Conservation (phyloP, 2,113 vertebrate genomes). For the Hiodon alosoides region DNA sequence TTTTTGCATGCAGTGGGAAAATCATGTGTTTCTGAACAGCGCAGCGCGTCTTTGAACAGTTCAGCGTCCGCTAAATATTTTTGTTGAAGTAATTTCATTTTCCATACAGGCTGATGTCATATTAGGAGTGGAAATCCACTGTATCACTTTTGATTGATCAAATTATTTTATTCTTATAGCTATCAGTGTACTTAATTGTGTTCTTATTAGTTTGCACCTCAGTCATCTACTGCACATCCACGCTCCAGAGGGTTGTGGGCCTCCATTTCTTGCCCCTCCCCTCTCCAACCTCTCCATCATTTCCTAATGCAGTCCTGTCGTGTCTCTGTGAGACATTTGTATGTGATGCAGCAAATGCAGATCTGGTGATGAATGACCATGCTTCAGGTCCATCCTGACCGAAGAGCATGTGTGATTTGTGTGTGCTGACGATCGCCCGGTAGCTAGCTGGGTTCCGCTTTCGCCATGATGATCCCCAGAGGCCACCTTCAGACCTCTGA, state of each 20-base stretch:
- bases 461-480: background rate
- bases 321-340: background rate
- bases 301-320: background rate
- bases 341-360: background rate
- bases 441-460: background rate
- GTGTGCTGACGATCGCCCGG: background rate
- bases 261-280: background rate
- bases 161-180: background rate
- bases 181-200: constrained; percentile 18
- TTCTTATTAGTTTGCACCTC: background rate
- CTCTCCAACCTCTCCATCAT: background rate
- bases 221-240: background rate
- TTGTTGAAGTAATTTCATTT: too few species aligned
- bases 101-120: background rate
- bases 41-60: background rate
- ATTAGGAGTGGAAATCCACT: background rate
- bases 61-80: constrained; percentile 21
- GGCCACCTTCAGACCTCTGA: too few species aligned
- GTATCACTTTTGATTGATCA: background rate
- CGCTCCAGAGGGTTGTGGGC: background rate
- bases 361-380: background rate
- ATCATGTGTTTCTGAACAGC: background rate
- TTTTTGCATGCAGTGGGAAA: constrained; percentile 35
- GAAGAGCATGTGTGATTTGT: background rate
- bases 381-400: background rate